Evolutionary conservation across 2,888 invertebrate species (phyloP).

Genomic region (Polydrusus tereticollis): DNA sequence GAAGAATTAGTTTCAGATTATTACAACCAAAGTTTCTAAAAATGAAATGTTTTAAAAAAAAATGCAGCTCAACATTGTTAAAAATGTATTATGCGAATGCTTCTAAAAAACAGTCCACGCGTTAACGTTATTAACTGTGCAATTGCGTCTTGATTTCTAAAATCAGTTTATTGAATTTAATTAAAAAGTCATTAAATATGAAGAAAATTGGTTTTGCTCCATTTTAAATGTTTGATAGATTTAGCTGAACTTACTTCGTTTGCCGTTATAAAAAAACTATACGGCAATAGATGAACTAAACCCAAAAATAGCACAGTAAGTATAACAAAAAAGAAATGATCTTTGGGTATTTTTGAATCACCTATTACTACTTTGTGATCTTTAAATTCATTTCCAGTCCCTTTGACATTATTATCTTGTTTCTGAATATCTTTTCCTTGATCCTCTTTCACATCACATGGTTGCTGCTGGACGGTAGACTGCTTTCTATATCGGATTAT

Average conservation of each 20-base stretch:
- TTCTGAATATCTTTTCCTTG: not conserved
- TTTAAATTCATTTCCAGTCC: not conserved
- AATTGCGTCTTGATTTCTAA: too few relatives aligned
- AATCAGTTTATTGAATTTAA: too few relatives aligned
- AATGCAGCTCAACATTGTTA: too few relatives aligned
- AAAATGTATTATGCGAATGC: too few relatives aligned
- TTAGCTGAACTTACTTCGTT: conserved; percentile 44
- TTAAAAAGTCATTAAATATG: too few relatives aligned
- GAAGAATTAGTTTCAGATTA: too few relatives aligned
- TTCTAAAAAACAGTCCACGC: too few relatives aligned
- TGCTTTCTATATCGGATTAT: not conserved
- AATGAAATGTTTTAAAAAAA: too few relatives aligned
- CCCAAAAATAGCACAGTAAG: conserved; percentile 48
- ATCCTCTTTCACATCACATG: not conserved
- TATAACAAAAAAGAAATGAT: conserved; percentile 46
- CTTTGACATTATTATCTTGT: not conserved
- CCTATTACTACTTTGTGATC: not conserved
- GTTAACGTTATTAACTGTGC: too few relatives aligned
- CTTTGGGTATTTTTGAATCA: conserved; percentile 23
- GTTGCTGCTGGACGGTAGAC: not conserved
- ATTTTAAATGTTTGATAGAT: too few relatives aligned
- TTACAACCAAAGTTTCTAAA: too few relatives aligned
- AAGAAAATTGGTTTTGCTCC: too few relatives aligned
- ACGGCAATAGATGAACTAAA: conserved; percentile 50
- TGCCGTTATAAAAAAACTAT: conserved; percentile 49